Percentiles rank a stretch among this genome's conserved stretches.
These are phyloP conservation scores for Watsonalla binaria DNA, from an alignment of 2,888 invertebrate genomes.

Conservation along the genomic window DNA sequence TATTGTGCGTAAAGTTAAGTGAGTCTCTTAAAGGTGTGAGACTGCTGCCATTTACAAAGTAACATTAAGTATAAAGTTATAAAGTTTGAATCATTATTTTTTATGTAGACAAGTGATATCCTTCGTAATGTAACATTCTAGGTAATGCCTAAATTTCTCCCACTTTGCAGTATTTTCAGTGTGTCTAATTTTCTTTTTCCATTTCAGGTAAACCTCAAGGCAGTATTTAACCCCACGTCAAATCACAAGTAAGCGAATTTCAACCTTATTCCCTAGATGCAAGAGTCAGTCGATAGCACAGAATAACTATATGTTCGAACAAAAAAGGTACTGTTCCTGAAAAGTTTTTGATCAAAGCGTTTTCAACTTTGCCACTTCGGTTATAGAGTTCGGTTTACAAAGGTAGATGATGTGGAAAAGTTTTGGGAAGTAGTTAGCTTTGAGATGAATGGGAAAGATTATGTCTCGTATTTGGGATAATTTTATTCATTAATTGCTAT, in stretches of 20 bases:
- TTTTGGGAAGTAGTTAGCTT: neutral
- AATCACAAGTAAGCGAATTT: neutral
- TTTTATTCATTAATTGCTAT: no score
- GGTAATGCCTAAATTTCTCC: neutral
- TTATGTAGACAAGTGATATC: no score
- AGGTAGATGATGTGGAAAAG: neutral
- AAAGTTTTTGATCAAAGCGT: neutral
- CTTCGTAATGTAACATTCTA: no score
- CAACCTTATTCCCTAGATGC: neutral
- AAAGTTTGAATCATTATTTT: neutral
- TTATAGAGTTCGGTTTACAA: neutral
- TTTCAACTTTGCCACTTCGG: slow-evolving; percentile 1
- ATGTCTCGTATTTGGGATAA: no score
- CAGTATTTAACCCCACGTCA: neutral
- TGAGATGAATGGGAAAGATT: neutral
- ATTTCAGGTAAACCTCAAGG: neutral
- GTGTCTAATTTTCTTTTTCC: neutral
- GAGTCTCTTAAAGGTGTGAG: no score
- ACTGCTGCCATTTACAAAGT: no score
- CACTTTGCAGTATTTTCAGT: neutral
- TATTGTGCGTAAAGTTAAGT: no score
- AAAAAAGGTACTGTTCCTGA: neutral
- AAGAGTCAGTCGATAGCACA: neutral
- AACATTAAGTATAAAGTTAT: no score
- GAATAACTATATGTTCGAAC: neutral